A percentile compares a stretch with the other conserved stretches of the same genome.
These are phyloP conservation scores for Neolamprologus modestus DNA, from an alignment of 2,113 vertebrate genomes.

Conservation along the genomic window DNA sequence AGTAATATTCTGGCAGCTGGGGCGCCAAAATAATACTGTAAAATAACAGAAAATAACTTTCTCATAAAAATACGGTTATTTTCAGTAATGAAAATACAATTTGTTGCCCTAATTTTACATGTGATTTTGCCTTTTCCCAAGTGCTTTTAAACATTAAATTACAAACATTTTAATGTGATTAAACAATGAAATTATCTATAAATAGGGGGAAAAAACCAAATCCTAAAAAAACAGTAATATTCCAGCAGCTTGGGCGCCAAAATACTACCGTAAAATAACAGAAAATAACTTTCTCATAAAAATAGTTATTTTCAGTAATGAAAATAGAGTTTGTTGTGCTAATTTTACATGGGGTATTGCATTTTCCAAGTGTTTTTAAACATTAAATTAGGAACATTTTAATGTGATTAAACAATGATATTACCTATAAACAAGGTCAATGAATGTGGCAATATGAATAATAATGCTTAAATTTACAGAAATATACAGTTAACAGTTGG, in stretches of 20 bases:
- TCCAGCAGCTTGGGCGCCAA: no score
- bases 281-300: background rate
- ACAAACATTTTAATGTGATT: background rate
- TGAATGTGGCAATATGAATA: background rate
- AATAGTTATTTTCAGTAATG: no score
- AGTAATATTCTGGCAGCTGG: fast-evolving
- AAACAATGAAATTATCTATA: background rate
- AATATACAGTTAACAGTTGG: background rate
- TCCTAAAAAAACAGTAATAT: no score
- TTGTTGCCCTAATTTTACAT: fast-evolving
- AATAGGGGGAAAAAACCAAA: no score
- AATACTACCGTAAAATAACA: no score
- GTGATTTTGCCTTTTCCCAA: fast-evolving
- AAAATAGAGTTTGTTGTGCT: no score
- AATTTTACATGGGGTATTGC: no score
- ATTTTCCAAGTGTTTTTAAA: no score
- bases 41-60: background rate
- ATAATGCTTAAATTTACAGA: background rate
- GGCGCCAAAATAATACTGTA: fast-evolving
- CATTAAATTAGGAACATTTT: no score
- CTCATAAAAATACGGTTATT: fast-evolving
- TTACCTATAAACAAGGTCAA: background rate
- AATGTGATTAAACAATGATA: background rate
- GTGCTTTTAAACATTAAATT: background rate
- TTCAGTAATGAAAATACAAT: fast-evolving